Evolutionary conservation across 2,888 invertebrate species (phyloP), one percentile per base, ranked within the genome.

Genomic region (Clusia tigrina): DNA sequence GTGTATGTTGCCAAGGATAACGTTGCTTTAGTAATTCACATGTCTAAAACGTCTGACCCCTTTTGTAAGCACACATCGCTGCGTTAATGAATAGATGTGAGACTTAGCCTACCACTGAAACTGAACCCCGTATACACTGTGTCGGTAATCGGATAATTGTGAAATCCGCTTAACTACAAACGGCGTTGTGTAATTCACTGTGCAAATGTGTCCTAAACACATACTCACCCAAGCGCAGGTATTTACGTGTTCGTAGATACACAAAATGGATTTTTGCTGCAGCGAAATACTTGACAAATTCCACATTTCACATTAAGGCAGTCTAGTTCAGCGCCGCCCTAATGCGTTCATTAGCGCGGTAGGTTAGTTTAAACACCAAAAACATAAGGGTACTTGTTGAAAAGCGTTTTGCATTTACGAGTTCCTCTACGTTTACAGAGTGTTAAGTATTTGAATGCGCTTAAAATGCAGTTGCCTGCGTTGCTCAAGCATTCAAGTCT

Each of bases 81-180:
- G n/a, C n/a, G n/a, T n/a, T n/a, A n/a, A n/a, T n/a, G n/a, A n/a
- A n/a, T n/a, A n/a, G n/a, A n/a, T n/a, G n/a, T n/a, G n/a, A n/a
- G n/a, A n/a, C n/a, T n/a, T n/a, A n/a, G n/a, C n/a, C n/a, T n/a
- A n/a, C n/a, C n/a, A n/a, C n/a, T n/a, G n/a, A n/a, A n/a, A n/a
- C n/a, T n/a, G n/a, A n/a, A n/a, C n/a, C n/a, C n/a, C n/a, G n/a
- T n/a, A n/a, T n/a, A 12, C 32, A 32, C 32, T 42, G 12, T n/a
- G 42, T 42, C 3, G n/a, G 69, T 73, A 70, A 76, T 74, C 74
- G 76, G 78, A 78, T 78, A 80, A 80, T 79, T 80, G 77, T 76
- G 66, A 74, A 78, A 78, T 79, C 80, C 79, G 79, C 78, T 78
- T 78, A 79, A 70, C 73, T 74, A 71, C 78, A 74, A 78, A 74